These are phyloP conservation scores for Scylla paramamosain DNA, from an alignment of 1,140 invertebrate species.

Conservation along the genomic window DNA sequence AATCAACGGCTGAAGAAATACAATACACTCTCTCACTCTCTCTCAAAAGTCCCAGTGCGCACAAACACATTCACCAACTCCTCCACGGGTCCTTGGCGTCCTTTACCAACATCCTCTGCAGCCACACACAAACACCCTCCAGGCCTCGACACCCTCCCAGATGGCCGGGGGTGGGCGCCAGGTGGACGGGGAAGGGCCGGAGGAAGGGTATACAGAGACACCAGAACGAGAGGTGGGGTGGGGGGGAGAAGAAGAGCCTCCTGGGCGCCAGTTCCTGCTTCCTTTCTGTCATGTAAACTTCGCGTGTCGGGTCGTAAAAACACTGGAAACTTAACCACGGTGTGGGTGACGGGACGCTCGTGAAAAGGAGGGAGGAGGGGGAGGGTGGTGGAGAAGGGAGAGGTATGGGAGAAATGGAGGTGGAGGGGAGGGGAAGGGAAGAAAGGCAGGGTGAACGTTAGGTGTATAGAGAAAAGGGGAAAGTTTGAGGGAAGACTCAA, in stretches of 20 bases:
- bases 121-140: background rate
- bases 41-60: background rate
- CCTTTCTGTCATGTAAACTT: conserved; percentile 1
- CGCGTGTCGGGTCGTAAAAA: background rate
- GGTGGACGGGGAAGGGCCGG: background rate
- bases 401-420: background rate
- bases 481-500: background rate
- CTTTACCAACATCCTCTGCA: background rate
- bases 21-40: conserved; percentile 8
- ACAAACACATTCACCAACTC: background rate
- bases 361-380: background rate
- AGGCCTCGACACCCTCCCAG: background rate
- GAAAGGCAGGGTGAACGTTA: background rate
- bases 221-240: background rate
- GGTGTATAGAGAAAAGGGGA: background rate
- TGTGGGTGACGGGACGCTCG: background rate
- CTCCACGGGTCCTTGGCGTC: background rate
- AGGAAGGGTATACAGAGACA: background rate
- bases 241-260: background rate
- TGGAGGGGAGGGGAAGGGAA: background rate
- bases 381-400: background rate
- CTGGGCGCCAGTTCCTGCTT: background rate
- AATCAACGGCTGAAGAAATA: background rate
- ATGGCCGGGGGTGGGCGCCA: background rate
- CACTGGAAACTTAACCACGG: background rate